Evolutionary conservation across 2,888 invertebrate species (phyloP).

Genomic region (Stenodema calcarata): DNA sequence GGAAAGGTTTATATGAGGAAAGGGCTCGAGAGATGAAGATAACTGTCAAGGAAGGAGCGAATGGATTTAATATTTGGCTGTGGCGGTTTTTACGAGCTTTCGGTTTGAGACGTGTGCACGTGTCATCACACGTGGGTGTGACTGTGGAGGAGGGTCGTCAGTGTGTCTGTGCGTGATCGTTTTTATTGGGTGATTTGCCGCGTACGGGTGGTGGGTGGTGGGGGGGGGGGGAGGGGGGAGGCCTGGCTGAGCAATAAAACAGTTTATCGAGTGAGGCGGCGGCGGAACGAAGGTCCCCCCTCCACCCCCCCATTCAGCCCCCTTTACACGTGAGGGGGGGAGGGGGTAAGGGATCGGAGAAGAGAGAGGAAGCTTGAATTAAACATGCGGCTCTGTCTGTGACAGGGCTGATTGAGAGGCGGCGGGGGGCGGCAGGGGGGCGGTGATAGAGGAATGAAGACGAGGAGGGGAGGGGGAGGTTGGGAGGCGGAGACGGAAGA

Average conservation of each 20-base stretch:
- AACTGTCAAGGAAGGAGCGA: conserved; percentile 44
- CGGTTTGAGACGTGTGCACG: background rate
- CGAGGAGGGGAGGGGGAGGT: background rate
- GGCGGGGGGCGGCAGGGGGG: background rate
- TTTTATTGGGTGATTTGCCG: conserved; percentile 49
- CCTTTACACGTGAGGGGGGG: too few species aligned
- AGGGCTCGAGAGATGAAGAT: conserved; percentile 10
- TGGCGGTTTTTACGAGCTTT: conserved; percentile 45
- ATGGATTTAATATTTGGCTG: conserved; percentile 47
- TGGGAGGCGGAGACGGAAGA: background rate
- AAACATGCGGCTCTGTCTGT: conserved; percentile 49
- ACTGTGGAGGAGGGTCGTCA: background rate
- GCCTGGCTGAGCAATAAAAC: conserved; percentile 59
- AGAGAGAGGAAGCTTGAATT: conserved; percentile 35
- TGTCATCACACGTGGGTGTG: conserved; percentile 10
- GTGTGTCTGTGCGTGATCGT: conserved; percentile 38
- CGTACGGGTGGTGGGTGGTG: background rate
- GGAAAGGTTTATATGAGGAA: background rate
- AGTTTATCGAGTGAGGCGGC: conserved; percentile 63
- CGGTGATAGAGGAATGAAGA: background rate
- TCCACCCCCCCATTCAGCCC: too few species aligned
- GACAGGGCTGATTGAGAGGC: conserved; percentile 53
- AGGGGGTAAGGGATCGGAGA: background rate
- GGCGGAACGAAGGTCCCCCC: conserved; percentile 56
- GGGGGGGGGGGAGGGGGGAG: background rate